Evolutionary conservation across 2,113 vertebrate genomes (phyloP), one percentile per base, ranked within the genome.

Genomic region (Carassius gibelio): DNA sequence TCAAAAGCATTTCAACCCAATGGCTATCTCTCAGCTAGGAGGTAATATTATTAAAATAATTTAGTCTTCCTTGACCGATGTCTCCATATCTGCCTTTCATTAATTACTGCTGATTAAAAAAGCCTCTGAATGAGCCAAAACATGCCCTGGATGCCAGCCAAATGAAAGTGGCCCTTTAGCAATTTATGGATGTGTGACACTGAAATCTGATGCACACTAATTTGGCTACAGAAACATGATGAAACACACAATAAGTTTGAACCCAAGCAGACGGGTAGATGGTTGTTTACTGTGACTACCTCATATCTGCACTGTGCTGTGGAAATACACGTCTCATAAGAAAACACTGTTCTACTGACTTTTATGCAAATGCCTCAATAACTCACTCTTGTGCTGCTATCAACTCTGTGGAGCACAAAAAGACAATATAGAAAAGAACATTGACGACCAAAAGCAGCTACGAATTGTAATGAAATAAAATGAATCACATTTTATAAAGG

Each of bases 41-140:
- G 8, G 36, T 14, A 3, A 45, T 80, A 30, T 30, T 30, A 30
- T 30, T 30, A 84, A 83, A 81, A 66, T 64, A 64, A 79, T 45
- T 79, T 62, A 77, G 64, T 38, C 75, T 48, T 59, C 45, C n/a
- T 81, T 64, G 75, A 59, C 87, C 87, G 88, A 88, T 86, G 81
- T 77, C 76, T 50, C 52, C 71, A 79, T 84, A 89, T 88, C 88
- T 80, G 64, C 21, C 85, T 86, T 86, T 88, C 77, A 87, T 90
- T 86, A 88, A 88, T 86, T 88, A 88, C 68, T 57, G 80, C 83
- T 84, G 87, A 90, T 90, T 89, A 87, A 85, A 90, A 61, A 82
- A 69, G 74, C 30, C 26, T 62, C 23, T 13, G 66, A 78, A 48
- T 69, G 82, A 69, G 38, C 74, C 52, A 36, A 74, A 50, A 77